Evolutionary conservation across 2,888 invertebrate species (phyloP).

Genomic region (Zelleria hepariella): DNA sequence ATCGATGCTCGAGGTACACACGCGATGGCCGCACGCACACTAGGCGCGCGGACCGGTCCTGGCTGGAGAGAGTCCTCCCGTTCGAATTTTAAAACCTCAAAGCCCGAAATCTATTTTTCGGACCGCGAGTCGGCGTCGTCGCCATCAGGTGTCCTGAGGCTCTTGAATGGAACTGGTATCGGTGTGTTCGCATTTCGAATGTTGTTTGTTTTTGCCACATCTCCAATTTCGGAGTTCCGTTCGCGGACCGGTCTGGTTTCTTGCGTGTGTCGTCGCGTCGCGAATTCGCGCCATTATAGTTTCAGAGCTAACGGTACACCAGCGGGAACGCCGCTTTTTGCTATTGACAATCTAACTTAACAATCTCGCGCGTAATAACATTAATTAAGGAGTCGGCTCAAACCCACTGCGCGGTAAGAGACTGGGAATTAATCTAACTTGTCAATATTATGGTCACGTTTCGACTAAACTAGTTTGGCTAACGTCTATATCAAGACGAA

Average conservation of each 20-base stretch:
- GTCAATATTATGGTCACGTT: constrained; percentile 61
- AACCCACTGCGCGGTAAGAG: constrained; percentile 34
- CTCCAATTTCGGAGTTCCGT: constrained; percentile 51
- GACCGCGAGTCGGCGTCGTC: constrained; percentile 8
- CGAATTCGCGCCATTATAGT: constrained; percentile 49
- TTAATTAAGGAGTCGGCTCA: constrained; percentile 57
- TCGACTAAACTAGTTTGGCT: constrained; percentile 53
- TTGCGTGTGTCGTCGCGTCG: constrained; percentile 52
- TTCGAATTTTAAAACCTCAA: constrained; percentile 21
- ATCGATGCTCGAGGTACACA: constrained; percentile 33
- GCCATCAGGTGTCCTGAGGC: constrained; percentile 36
- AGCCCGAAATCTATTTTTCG: constrained; percentile 18
- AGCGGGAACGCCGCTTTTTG: constrained; percentile 46
- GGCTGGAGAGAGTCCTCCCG: neutral
- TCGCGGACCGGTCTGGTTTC: constrained; percentile 43
- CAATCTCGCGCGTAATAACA: constrained; percentile 43
- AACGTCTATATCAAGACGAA: constrained; percentile 55
- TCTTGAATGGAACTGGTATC: constrained; percentile 39
- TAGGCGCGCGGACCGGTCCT: constrained; percentile 10
- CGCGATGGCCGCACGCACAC: constrained; percentile 34
- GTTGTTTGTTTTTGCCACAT: constrained; percentile 53
- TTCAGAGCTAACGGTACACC: constrained; percentile 43
- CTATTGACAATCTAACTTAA: constrained; percentile 45
- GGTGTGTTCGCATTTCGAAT: constrained; percentile 35
- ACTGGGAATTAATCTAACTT: constrained; percentile 50